Conservation (phyloP, 2,797 vertebrate genomes). For the Takifugu rubripes region DNA sequence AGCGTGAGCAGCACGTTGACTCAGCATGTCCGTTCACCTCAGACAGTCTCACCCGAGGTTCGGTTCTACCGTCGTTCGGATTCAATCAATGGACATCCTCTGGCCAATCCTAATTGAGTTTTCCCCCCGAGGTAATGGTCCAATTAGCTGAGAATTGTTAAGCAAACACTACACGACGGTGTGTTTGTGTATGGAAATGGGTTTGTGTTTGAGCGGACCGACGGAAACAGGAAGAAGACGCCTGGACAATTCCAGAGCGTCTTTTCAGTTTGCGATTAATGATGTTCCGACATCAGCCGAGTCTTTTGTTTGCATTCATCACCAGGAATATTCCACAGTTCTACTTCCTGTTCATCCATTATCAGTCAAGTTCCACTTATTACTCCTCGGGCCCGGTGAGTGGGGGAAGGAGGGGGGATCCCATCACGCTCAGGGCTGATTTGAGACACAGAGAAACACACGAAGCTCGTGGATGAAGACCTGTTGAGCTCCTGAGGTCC, state of each 20-base stretch:
- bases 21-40: conserved; percentile 19
- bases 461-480: too few relatives aligned
- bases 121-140: conserved; percentile 13
- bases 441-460: too few relatives aligned
- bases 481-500: too few relatives aligned
- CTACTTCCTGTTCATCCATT: too few relatives aligned
- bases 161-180: conserved; percentile 23
- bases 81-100: conserved; percentile 58
- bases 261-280: conserved; percentile 6
- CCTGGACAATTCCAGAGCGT: not conserved
- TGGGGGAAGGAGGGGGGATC: too few relatives aligned
- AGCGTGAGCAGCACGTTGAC: conserved; percentile 10
- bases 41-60: conserved; percentile 34
- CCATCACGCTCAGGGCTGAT: too few relatives aligned
- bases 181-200: conserved; percentile 33
- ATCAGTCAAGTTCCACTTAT: too few relatives aligned
- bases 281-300: not conserved
- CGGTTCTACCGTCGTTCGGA: conserved; percentile 36
- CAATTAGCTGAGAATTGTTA: conserved; percentile 39
- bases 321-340: too few relatives aligned
- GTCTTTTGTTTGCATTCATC: too few relatives aligned
- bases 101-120: conserved; percentile 48
- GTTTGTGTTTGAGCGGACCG: conserved; percentile 39
- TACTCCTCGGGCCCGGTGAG: too few relatives aligned
- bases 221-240: conserved; percentile 34